phyloP scores from a whole-genome alignment of 53 echinoderm and acorn worm genomes.

The Echinometra lucunter region DNA sequence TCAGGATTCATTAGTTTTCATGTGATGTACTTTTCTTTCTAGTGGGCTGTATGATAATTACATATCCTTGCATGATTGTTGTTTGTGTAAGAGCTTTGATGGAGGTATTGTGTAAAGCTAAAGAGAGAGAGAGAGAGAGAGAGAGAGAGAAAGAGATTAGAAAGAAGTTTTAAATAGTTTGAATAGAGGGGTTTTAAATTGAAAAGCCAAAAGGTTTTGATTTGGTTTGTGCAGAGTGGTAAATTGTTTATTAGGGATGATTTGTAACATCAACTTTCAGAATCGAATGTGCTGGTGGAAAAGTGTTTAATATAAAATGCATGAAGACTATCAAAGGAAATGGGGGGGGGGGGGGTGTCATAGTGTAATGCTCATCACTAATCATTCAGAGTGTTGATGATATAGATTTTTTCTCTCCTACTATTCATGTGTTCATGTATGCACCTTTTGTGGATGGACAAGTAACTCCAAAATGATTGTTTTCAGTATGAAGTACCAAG shows the following conservation, averaged over 20 bases:
- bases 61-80: background rate
- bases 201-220: background rate
- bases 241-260: background rate
- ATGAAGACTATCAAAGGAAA: background rate
- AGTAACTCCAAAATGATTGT: background rate
- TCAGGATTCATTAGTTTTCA: conserved; percentile 44
- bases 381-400: background rate
- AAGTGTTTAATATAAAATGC: background rate
- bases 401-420: background rate
- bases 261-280: background rate
- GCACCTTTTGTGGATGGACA: background rate
- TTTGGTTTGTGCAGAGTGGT: background rate
- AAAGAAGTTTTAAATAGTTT: background rate
- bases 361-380: too few relatives aligned
- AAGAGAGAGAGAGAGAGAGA: too few relatives aligned
- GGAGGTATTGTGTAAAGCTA: background rate
- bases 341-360: background rate
- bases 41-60: background rate
- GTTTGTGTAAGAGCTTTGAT: background rate
- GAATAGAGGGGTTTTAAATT: too few relatives aligned
- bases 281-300: background rate
- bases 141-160: too few relatives aligned
- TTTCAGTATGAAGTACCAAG: background rate
- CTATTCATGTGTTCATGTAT: background rate
- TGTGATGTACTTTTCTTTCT: background rate